Percentiles rank a stretch among this genome's conserved stretches.
Conservation (phyloP, 2,113 vertebrate genomes). For the Todiramphus chloris region DNA sequence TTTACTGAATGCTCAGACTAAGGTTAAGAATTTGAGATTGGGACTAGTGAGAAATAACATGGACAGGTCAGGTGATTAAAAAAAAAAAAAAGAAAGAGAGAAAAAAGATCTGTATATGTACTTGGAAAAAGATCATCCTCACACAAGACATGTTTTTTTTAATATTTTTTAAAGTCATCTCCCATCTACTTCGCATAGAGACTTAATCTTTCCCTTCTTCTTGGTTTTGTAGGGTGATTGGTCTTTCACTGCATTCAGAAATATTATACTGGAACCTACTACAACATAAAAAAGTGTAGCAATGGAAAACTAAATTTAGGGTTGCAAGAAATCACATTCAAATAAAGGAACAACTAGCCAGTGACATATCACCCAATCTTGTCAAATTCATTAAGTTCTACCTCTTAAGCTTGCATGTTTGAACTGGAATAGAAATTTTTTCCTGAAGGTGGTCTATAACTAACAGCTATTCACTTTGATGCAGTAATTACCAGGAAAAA, state of each 20-base stretch:
- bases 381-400: background rate
- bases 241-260: background rate
- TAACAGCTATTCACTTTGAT: background rate
- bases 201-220: background rate
- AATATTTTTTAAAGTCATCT: background rate
- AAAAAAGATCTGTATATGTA: background rate
- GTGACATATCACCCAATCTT: background rate
- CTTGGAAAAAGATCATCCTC: background rate
- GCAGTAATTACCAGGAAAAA: background rate
- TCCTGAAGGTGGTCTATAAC: background rate
- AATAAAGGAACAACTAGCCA: background rate
- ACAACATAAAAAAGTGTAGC: background rate
- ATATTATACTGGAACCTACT: background rate
- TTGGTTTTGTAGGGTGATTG: background rate
- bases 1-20: background rate
- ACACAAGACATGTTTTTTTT: background rate
- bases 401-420: background rate
- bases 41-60: background rate
- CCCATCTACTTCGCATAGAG: background rate
- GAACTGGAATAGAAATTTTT: background rate
- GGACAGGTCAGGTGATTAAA: background rate
- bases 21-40: background rate
- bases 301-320: background rate
- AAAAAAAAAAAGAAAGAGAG: background rate
- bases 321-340: background rate